phyloP scores from a whole-genome alignment of 2,113 vertebrate species.

The Malaclemys terrapin region DNA sequence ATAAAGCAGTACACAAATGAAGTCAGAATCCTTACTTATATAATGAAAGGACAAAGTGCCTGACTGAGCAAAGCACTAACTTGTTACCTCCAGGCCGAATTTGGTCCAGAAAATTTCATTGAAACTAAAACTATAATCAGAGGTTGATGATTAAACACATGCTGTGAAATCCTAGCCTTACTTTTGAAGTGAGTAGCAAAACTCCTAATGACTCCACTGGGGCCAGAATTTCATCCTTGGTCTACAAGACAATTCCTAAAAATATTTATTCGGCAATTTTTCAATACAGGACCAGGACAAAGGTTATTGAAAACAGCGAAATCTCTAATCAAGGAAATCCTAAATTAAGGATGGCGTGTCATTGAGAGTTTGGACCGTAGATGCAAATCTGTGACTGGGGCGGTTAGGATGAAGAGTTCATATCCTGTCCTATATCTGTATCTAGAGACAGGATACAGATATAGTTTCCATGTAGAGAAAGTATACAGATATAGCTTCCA shows the following conservation, averaged over 20 bases:
- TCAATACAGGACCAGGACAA: neutral
- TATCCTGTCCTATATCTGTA: neutral
- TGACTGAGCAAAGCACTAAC: fast-evolving
- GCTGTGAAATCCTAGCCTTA: neutral
- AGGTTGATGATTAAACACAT: neutral
- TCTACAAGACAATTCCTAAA: neutral
- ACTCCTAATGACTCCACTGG: neutral
- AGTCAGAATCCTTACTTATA: fast-evolving
- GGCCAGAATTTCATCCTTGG: neutral
- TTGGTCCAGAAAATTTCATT: neutral
- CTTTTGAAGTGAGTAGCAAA: neutral
- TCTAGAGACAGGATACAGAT: neutral
- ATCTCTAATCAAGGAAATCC: neutral
- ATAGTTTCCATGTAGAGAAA: neutral
- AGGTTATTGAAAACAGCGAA: neutral
- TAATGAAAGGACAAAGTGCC: neutral
- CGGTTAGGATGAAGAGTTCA: neutral
- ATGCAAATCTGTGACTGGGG: neutral
- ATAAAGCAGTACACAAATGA: fast-evolving
- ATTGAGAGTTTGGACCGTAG: too few relatives aligned
- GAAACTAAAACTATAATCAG: neutral
- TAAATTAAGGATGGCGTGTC: neutral
- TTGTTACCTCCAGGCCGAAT: neutral
- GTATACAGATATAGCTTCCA: neutral
- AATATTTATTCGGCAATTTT: neutral